Evolutionary conservation across 2,888 invertebrate species (phyloP).

Genomic region (Epinotia nisella): DNA sequence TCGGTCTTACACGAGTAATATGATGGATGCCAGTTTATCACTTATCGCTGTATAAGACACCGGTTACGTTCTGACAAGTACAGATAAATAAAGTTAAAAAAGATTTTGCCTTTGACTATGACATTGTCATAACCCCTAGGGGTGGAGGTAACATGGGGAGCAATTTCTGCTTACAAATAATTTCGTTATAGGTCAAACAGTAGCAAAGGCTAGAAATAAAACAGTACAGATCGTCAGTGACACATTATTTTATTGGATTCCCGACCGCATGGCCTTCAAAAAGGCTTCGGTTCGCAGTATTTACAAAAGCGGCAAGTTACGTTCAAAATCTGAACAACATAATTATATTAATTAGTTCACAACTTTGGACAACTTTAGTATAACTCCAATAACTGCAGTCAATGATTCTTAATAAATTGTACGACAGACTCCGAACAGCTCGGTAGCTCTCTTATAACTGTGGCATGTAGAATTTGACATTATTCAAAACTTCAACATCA

Average conservation of each 20-base stretch:
- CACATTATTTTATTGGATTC: constrained; percentile 43
- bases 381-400: constrained; percentile 53
- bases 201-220: constrained; percentile 26
- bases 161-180: no score
- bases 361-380: constrained; percentile 70
- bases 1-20: no score
- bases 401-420: constrained; percentile 52
- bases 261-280: constrained; percentile 53
- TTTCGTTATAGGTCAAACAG: not conserved
- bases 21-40: no score
- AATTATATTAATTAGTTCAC: constrained; percentile 53
- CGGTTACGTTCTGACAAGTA: no score
- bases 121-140: no score
- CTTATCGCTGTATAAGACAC: no score
- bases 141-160: no score
- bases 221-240: constrained; percentile 35
- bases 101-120: not conserved
- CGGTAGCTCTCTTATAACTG: constrained; percentile 58
- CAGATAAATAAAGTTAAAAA: no score
- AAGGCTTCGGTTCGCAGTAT: constrained; percentile 55
- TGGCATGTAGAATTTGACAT: constrained; percentile 76
- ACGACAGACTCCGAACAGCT: constrained; percentile 55
- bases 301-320: constrained; percentile 60
- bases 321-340: constrained; percentile 57
- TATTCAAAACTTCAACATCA: constrained; percentile 76